Evolutionary conservation across 2,113 vertebrate species (phyloP).

Genomic region (Triplophysa siluroides): DNA sequence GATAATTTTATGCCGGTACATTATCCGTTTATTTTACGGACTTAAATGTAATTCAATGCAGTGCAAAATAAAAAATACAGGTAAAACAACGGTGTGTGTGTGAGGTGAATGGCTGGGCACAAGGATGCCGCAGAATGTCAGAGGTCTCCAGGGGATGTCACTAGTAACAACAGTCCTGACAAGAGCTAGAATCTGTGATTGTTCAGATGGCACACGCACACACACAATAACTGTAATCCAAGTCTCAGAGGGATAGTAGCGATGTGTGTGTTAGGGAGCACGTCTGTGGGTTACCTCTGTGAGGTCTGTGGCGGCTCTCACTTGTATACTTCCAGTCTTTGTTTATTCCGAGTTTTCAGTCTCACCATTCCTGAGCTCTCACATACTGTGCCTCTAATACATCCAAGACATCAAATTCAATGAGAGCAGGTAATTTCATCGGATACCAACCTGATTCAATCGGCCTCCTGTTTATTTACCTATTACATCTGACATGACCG

Average conservation of each 20-base stretch:
- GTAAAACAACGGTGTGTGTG: neutral
- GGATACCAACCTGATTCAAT: neutral
- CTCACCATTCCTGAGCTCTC: neutral
- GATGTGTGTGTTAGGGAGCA: slow-evolving; percentile 36
- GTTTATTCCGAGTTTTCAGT: slow-evolving; percentile 1
- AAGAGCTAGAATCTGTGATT: slow-evolving; percentile 3
- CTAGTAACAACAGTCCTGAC: neutral
- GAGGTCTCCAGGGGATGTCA: neutral
- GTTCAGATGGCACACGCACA: neutral
- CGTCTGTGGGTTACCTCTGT: slow-evolving; percentile 40
- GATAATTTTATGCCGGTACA: too few relatives aligned
- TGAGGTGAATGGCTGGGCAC: neutral
- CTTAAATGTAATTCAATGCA: too few relatives aligned
- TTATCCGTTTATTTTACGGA: too few relatives aligned
- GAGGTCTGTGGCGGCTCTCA: slow-evolving; percentile 7
- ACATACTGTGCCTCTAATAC: too few relatives aligned
- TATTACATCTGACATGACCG: neutral
- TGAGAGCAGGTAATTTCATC: neutral
- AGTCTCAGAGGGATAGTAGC: neutral
- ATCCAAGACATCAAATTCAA: neutral
- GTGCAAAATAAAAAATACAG: too few relatives aligned
- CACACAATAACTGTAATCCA: slow-evolving; percentile 37
- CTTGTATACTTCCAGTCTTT: slow-evolving; percentile 6
- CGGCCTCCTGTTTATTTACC: neutral
- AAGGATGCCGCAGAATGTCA: neutral